Conservation (phyloP, 1,140 invertebrate genomes). For the Drosophila seguyi region DNA sequence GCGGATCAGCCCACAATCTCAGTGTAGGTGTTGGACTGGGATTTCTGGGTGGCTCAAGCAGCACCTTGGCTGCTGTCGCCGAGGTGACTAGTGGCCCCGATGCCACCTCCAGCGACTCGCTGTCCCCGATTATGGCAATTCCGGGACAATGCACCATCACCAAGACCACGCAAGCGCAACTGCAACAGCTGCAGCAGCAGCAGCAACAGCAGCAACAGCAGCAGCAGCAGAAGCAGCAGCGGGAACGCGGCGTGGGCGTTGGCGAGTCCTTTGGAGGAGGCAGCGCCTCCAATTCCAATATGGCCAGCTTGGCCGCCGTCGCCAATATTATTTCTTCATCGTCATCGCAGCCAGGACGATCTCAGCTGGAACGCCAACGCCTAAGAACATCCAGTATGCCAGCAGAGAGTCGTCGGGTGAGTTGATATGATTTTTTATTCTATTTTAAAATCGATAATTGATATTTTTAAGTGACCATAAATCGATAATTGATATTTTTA, state of each 20-base stretch:
- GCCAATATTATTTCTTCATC: not conserved
- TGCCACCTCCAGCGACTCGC: constrained; percentile 52
- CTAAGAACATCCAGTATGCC: constrained; percentile 84
- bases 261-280: constrained; percentile 49
- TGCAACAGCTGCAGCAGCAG: constrained; percentile 13
- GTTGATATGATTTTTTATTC: constrained; percentile 8
- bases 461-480: not conserved
- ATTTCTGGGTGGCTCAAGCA: constrained; percentile 54
- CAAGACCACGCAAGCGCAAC: constrained; percentile 13
- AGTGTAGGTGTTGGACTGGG: constrained; percentile 31
- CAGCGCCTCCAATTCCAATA: constrained; percentile 10
- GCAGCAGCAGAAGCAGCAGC: constrained; percentile 29
- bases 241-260: constrained; percentile 65
- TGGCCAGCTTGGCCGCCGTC: constrained; percentile 8
- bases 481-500: not conserved
- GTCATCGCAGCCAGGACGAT: constrained; percentile 30
- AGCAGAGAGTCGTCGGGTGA: constrained; percentile 80
- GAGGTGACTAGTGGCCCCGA: constrained; percentile 69
- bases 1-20: constrained; percentile 24
- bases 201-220: constrained; percentile 10
- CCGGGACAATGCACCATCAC: constrained; percentile 2
- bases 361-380: constrained; percentile 64
- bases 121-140: constrained; percentile 6
- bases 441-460: not conserved
- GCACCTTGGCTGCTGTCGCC: constrained; percentile 60